Evolutionary conservation across 2,113 vertebrate species (phyloP), one percentile per base, ranked within the genome.

Genomic region (Bufo gargarizans): DNA sequence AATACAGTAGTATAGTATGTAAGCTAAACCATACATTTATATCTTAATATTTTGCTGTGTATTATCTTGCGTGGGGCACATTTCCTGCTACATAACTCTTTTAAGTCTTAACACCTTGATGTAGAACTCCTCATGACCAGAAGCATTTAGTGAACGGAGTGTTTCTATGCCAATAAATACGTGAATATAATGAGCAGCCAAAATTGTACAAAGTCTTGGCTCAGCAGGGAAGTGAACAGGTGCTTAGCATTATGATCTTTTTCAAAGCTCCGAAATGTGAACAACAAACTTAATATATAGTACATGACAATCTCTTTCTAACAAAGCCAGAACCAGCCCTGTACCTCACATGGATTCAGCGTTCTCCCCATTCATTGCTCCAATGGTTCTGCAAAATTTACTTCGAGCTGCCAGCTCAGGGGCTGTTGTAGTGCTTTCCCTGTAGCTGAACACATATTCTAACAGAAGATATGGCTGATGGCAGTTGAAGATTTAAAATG

Each of bases 231-330:
- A 4, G 50, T 58, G 50, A 87, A 87, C 86, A 87, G 77, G 86
- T 82, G 78, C 86, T 88, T 88, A 84, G 87, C 20, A n/a, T 72
- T 63, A 22, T 67, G 80, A 83, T 88, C 80, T 88, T 77, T 63
- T 55, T 13, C 13, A 84, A 84, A 88, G 87, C 80, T 22, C 20
- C 71, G 65, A 88, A 53, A 59, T 55, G 69, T 88, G 80, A 88
- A 49, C 9, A 17, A n/a, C 58, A 84, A 63, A 77, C 13, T 13
- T 14, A 8, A 58, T 33, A 33, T 33, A 33, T 33, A 33, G 33
- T 33, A 33, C 33, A 33, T 33, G 33, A 33, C 33, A 33, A 33
- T 33, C 33, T 33, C 33, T 33, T 33, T 33, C 33, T 1, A 33
- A 33, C 33, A 33, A 33, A 33, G 33, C 33, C 0, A 0, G 33